Percentiles rank a stretch among this genome's conserved stretches.
These are phyloP conservation scores for Erebia aethiops DNA, from an alignment of 2,888 invertebrate species.

Conservation along the genomic window DNA sequence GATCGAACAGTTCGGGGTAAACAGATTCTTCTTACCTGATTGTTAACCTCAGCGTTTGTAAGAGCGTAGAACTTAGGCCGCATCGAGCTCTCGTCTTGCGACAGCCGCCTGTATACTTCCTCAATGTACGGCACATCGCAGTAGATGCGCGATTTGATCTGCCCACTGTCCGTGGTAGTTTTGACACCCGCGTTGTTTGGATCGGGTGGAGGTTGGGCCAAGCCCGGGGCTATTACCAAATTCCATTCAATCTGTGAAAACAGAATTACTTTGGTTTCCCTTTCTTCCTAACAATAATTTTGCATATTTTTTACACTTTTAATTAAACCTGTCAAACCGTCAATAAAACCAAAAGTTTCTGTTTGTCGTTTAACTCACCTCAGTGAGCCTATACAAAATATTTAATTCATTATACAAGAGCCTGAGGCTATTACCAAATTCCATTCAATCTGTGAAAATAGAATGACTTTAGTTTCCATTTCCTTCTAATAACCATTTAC, in stretches of 20 bases:
- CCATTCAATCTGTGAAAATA: conserved; percentile 71
- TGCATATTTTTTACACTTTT: too few species aligned
- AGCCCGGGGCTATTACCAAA: conserved; percentile 73
- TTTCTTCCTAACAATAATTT: background rate
- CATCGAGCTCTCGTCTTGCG: conserved; percentile 86
- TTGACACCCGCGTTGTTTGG: conserved; percentile 56
- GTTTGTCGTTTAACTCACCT: too few species aligned
- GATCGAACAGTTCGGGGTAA: background rate
- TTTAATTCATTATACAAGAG: too few species aligned
- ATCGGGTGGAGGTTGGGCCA: conserved; percentile 66
- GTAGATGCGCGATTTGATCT: conserved; percentile 71
- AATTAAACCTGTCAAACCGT: too few species aligned
- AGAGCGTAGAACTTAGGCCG: conserved; percentile 96
- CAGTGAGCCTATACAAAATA: too few species aligned
- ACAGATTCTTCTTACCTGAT: conserved; percentile 63
- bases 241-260: conserved; percentile 76
- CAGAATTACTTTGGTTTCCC: background rate
- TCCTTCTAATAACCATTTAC: too few species aligned
- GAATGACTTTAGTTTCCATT: background rate
- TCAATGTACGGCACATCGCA: conserved; percentile 76
- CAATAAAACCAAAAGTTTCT: too few species aligned
- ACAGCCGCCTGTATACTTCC: conserved; percentile 66
- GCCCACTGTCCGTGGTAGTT: conserved; percentile 59
- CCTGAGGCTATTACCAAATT: conserved; percentile 77
- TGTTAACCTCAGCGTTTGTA: conserved; percentile 88